Evolutionary conservation across 2,113 vertebrate genomes (phyloP), one percentile per base, ranked within the genome.

Genomic region (Solenodon paradoxus): DNA sequence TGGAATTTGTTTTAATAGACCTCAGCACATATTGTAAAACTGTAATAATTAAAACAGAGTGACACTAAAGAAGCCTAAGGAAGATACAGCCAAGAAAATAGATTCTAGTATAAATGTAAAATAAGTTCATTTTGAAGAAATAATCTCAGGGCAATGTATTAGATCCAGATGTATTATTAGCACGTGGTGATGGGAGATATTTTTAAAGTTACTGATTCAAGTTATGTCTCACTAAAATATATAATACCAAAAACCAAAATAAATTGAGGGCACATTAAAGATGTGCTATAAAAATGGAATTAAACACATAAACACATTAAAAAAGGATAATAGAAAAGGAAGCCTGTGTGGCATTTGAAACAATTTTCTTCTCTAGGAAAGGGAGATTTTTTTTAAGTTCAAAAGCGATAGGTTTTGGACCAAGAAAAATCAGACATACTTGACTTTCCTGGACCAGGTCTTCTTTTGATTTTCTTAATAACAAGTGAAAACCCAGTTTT

Each of bases 161-260:
- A 5, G 28, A 64, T 53, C 12, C 42, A 16, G 7, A 38, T 81
- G 9, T 59, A 12, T 69, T 68, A 69, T 47, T 83, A 72, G 85
- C 78, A 75, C 88, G 24, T 91, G 32, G 9, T 64, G 45, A 30
- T 83, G 40, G n/a, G 28, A 85, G n/a, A 32, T 68, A 49, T 82
- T 86, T 81, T 91, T 55, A 38, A 81, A 87, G n/a, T 11, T 45
- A 77, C 30, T 95, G 24, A 63, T 22, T 83, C 22, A 75, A 89
- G 8, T 86, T 69, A 26, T 16, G 95, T 71, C 20, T 51, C 68
- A 82, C 11, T 49, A 72, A 61, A n/a, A n/a, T n/a, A n/a, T n/a
- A n/a, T n/a, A n/a, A 68, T 88, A 78, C 13, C 64, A 91, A 85
- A 66, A n/a, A 61, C 66, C 38, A 78, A 92, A 97, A 66, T 83